Percentiles rank a stretch among this genome's conserved stretches.
Conservation (phyloP, 1,140 invertebrate species). For the Steinernema khuongi region DNA sequence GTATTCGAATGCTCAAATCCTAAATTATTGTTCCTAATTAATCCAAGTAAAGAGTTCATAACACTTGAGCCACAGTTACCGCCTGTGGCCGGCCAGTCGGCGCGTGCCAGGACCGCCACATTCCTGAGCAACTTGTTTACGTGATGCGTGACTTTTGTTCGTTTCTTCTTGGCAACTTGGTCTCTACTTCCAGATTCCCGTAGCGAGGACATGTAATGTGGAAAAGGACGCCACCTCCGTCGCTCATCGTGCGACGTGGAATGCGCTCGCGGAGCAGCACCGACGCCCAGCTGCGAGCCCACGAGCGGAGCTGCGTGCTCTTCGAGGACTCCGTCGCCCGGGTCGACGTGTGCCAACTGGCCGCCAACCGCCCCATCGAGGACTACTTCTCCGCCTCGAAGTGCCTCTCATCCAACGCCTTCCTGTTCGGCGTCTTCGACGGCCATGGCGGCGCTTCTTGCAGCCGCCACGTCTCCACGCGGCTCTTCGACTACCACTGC, state of each 20-base stretch:
- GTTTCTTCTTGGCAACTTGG: background rate
- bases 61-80: no score
- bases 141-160: background rate
- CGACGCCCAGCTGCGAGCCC: conserved; percentile 38
- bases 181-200: background rate
- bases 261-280: conserved; percentile 32
- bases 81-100: no score
- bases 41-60: no score
- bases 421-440: conserved; percentile 55
- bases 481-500: conserved; percentile 51
- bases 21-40: no score
- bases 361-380: conserved; percentile 54
- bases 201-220: conserved; percentile 7
- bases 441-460: conserved; percentile 52
- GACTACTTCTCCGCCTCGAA: conserved; percentile 57
- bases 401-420: conserved; percentile 53
- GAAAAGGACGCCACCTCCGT: background rate
- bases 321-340: conserved; percentile 41
- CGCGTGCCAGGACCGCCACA: background rate
- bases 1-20: no score
- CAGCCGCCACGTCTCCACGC: conserved; percentile 48
- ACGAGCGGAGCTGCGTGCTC: conserved; percentile 35
- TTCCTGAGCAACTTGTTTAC: background rate
- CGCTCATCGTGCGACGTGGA: conserved; percentile 14
- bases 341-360: conserved; percentile 52